These are phyloP conservation scores for Brachylomia viminalis DNA, from an alignment of 2,888 invertebrate species.

Conservation along the genomic window DNA sequence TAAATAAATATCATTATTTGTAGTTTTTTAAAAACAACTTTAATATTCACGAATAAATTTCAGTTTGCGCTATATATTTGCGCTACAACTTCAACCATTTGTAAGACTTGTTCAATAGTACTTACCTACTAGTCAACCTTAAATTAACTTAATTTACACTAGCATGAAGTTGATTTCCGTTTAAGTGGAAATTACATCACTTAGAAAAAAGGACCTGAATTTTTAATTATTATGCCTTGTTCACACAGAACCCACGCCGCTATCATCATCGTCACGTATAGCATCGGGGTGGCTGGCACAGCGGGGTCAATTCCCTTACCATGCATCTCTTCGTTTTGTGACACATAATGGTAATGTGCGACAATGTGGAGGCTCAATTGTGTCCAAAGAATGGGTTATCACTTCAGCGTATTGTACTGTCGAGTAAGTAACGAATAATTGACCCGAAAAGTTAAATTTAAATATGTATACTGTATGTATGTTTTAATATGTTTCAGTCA, in stretches of 20 bases:
- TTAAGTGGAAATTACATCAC: neutral
- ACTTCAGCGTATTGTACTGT: neutral
- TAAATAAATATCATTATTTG: neutral
- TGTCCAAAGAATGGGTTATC: slow-evolving; percentile 4
- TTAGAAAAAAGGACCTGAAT: neutral
- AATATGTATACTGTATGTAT: neutral
- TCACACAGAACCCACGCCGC: neutral
- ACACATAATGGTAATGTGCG: neutral
- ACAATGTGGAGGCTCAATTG: slow-evolving; percentile 14
- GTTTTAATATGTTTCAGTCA: too few species aligned
- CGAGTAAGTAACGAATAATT: neutral
- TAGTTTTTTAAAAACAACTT: neutral
- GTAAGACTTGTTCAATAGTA: neutral
- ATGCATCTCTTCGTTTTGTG: neutral
- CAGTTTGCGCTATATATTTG: neutral
- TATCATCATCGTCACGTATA: neutral
- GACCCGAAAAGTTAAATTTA: neutral
- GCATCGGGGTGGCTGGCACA: slow-evolving; percentile 8
- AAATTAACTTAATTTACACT: neutral
- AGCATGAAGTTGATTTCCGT: neutral
- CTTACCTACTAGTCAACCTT: neutral
- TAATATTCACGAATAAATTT: neutral
- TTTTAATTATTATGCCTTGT: neutral
- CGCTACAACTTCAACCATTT: neutral
- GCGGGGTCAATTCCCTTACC: slow-evolving; percentile 14